These are phyloP conservation scores for Drosophila hydei DNA, from an alignment of 1,140 invertebrate genomes.

Conservation along the genomic window DNA sequence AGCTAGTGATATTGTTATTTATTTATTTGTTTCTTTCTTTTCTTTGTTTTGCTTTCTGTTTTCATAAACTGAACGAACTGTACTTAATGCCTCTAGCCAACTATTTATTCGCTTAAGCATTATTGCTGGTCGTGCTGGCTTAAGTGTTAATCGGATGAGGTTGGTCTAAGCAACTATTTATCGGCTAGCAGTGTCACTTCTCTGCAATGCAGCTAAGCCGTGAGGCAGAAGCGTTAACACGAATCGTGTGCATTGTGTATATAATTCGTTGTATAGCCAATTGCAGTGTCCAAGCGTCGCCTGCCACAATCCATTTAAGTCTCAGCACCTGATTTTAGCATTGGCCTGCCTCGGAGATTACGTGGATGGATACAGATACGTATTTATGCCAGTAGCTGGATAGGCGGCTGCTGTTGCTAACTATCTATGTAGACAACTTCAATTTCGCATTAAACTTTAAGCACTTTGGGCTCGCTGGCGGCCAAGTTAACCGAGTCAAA, in stretches of 20 bases:
- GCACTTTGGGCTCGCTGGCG: slow-evolving; percentile 65
- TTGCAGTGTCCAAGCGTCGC: slow-evolving; percentile 15
- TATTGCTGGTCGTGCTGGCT: not conserved
- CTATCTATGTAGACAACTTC: slow-evolving; percentile 65
- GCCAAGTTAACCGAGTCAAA: slow-evolving; percentile 31
- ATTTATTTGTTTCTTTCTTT: not conserved
- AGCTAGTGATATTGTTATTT: not conserved
- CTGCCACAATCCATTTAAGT: slow-evolving; percentile 37
- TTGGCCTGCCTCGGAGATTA: not conserved
- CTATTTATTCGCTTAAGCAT: not conserved
- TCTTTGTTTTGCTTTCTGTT: too few relatives aligned
- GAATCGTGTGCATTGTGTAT: slow-evolving; percentile 12
- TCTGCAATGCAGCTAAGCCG: slow-evolving; percentile 2
- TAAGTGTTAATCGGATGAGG: slow-evolving; percentile 14
- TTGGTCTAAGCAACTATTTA: slow-evolving; percentile 4
- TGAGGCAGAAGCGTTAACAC: slow-evolving; percentile 23
- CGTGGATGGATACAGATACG: not conserved
- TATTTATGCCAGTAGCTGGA: slow-evolving; percentile 39
- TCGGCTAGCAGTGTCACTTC: not conserved
- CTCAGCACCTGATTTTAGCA: slow-evolving; percentile 33
- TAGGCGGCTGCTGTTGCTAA: slow-evolving; percentile 5
- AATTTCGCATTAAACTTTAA: slow-evolving; percentile 79
- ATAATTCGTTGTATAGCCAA: slow-evolving; percentile 4
- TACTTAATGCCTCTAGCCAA: not conserved
- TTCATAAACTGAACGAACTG: not conserved